These are phyloP conservation scores for Drosophila nr. perissopoda DNA, from an alignment of 2,888 invertebrate species.

Conservation along the genomic window DNA sequence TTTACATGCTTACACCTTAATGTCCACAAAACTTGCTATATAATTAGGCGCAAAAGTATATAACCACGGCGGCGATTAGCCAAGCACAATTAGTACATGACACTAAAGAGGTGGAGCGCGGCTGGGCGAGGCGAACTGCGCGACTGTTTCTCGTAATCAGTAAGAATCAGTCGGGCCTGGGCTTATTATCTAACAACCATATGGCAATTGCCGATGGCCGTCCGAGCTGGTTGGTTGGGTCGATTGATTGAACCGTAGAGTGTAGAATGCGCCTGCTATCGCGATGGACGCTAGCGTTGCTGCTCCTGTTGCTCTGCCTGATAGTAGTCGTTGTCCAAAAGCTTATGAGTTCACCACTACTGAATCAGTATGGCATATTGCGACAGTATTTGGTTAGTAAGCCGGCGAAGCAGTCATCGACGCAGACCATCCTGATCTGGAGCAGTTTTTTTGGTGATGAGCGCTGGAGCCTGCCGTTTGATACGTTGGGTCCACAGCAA, in stretches of 20 bases:
- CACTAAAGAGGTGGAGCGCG: slow-evolving; percentile 1
- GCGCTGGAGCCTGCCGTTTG: slow-evolving; percentile 77
- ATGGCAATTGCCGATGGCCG: slow-evolving; percentile 53
- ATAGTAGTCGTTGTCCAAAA: slow-evolving; percentile 85
- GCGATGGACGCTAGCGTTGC: slow-evolving; percentile 29
- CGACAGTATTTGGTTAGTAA: slow-evolving; percentile 53
- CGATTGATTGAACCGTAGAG: not conserved
- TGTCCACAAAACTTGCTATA: not conserved
- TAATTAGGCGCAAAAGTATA: not conserved
- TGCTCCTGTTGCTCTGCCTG: slow-evolving; percentile 33
- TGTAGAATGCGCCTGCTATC: slow-evolving; percentile 33
- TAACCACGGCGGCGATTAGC: not conserved
- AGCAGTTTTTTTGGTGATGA: slow-evolving; percentile 79
- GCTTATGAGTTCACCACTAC: slow-evolving; percentile 64
- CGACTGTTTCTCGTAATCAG: slow-evolving; percentile 11
- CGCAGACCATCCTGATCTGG: slow-evolving; percentile 81
- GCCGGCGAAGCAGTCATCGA: not conserved
- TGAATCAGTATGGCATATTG: slow-evolving; percentile 80
- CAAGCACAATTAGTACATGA: not conserved
- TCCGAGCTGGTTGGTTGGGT: slow-evolving; percentile 36
- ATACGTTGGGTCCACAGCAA: slow-evolving; percentile 71
- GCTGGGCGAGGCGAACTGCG: not conserved
- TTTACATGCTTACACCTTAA: not conserved
- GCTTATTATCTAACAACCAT: slow-evolving; percentile 13
- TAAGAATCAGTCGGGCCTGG: slow-evolving; percentile 7